Evolutionary conservation across 2,888 invertebrate species (phyloP), one percentile per base, ranked within the genome.

Genomic region (Nomada ferruginata): DNA sequence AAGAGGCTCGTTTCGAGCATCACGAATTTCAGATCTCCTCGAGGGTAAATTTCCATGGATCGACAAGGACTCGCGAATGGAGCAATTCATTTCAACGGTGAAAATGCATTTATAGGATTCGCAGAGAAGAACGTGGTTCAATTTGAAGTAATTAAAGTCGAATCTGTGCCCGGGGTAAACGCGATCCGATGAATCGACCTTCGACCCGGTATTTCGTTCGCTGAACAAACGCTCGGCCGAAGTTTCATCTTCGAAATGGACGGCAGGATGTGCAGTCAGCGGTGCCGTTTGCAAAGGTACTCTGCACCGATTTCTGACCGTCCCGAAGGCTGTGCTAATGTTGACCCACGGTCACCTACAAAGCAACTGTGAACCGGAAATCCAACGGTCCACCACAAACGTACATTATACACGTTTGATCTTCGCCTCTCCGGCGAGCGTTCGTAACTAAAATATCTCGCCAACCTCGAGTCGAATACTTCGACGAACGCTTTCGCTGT

Each of bases 191-290:
- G 59, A 53, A 36, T 2, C 23, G 23, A 59, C 15, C n/a, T 53
- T 36, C 61, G 61, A 36, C 57, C 47, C 10, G 68, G 59, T 23
- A 29, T 79, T 79, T 65, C 23, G 70, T 70, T 79, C 65, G 53
- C 42, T 60, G 78, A 53, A 77, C 20, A 71, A 79, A 71, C 78
- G 60, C 10, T 36, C 36, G 47, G 53, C 20, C 60, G 44, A 0
- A 23, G n/a, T 65, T 76, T 79, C 79, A 77, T 77, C 70, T 71
- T 61, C 60, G 78, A 79, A 77, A 79, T 71, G 78, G 70, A 71
- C 69, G 23, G 18, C 26, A 18, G 36, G 47, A 36, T 26, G 59
- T 9, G 59, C n/a, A 23, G 55, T 18, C 18, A 9, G 11, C 26
- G 44, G n/a, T 18, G 11, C 61, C 68, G 55, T 29, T 76, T 68